Percentiles rank a stretch among this genome's conserved stretches.
phyloP scores from a whole-genome alignment of 1,140 invertebrate species.

The Drosophila tani region DNA sequence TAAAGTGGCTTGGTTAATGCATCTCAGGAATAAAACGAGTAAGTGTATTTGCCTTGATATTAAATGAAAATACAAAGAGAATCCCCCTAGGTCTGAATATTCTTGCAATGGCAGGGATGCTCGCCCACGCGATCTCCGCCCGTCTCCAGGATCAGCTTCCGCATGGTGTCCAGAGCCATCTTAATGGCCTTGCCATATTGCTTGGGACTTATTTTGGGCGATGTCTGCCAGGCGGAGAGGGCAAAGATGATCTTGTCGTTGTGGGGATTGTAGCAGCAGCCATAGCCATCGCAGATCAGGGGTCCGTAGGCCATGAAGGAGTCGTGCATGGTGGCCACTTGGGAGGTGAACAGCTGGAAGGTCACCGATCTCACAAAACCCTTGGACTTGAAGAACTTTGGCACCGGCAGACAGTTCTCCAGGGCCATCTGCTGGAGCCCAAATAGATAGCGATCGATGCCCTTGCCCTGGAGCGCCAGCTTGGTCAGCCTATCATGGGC shows the following conservation, averaged over 20 bases:
- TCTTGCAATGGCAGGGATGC: conserved; percentile 15
- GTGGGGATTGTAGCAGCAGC: conserved; percentile 93
- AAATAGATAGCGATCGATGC: conserved; percentile 94
- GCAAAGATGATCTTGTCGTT: conserved; percentile 90
- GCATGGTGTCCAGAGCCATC: conserved; percentile 34
- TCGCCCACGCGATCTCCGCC: conserved; percentile 6
- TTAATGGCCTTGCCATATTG: conserved; percentile 31
- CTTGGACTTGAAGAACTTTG: conserved; percentile 90
- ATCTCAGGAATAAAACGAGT: neutral
- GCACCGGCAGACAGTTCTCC: conserved; percentile 90
- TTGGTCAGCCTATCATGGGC: conserved; percentile 92
- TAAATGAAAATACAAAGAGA: neutral
- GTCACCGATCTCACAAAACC: conserved; percentile 89
- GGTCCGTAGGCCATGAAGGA: conserved; percentile 94
- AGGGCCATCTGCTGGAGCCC: conserved; percentile 93
- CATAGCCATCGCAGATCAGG: conserved; percentile 91
- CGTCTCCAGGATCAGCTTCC: conserved; percentile 31
- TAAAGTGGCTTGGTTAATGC: conserved; percentile 9
- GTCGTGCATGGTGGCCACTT: conserved; percentile 90
- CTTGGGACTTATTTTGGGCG: neutral
- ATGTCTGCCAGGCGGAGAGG: conserved; percentile 87
- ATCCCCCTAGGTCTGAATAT: neutral
- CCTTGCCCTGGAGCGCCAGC: conserved; percentile 91
- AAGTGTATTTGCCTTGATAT: neutral
- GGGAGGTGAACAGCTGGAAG: conserved; percentile 93